phyloP scores from a whole-genome alignment of 2,113 vertebrate species.

The Corvus hawaiiensis region DNA sequence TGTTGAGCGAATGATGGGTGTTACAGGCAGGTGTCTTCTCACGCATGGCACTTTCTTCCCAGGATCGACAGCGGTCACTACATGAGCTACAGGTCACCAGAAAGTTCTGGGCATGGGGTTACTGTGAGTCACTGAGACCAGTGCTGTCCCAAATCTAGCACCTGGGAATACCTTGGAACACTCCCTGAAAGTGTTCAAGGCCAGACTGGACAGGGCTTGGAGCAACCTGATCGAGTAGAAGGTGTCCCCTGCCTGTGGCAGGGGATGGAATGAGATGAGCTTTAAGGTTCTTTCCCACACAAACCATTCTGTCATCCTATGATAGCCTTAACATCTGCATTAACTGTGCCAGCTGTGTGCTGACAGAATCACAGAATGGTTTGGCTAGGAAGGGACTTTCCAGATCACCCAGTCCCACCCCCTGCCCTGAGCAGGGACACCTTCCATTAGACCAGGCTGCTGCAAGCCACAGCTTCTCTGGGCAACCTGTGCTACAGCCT shows the following conservation, averaged over 20 bases:
- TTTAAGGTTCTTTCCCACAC: neutral
- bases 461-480: neutral
- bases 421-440: neutral
- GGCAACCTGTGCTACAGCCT: neutral
- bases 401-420: neutral
- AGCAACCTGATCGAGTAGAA: neutral
- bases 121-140: neutral
- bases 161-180: neutral
- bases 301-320: neutral
- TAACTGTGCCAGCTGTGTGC: neutral
- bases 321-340: neutral
- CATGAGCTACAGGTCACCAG: neutral
- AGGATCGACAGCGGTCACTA: neutral
- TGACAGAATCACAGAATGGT: neutral
- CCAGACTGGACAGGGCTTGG: neutral
- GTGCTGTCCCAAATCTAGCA: neutral
- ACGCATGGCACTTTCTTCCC: neutral
- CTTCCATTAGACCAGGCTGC: rapidly evolving
- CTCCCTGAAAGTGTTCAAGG: neutral
- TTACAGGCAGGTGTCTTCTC: neutral
- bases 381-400: neutral
- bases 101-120: neutral
- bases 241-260: neutral
- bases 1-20: neutral
- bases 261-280: neutral